Conservation (phyloP, 2,113 vertebrate genomes). For the Poicephalus meyeri region DNA sequence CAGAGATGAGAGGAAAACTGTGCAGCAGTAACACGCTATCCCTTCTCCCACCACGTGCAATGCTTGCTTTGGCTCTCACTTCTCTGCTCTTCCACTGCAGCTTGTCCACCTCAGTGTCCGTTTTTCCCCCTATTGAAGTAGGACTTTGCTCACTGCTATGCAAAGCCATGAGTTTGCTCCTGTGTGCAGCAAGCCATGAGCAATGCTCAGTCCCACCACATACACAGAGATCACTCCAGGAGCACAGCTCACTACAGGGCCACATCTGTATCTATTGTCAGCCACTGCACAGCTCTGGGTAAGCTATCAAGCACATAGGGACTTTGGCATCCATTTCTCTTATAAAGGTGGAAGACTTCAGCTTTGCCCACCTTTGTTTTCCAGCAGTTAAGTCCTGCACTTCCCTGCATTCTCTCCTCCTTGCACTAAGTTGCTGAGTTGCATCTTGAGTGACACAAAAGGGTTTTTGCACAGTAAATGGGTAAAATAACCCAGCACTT, state of each 20-base stretch:
- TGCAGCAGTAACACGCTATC: not conserved
- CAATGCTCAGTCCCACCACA: not conserved
- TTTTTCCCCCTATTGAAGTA: rapidly evolving
- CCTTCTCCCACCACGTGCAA: not conserved
- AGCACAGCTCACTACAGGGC: not conserved
- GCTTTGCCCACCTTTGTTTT: not conserved
- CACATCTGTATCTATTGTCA: not conserved
- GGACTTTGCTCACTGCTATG: not conserved
- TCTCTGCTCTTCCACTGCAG: not conserved
- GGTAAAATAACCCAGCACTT: not conserved
- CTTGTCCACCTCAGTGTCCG: not conserved
- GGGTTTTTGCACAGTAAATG: not conserved
- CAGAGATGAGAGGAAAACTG: not conserved
- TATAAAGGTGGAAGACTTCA: not conserved
- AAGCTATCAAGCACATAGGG: not conserved
- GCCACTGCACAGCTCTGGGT: not conserved
- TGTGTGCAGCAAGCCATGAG: not conserved
- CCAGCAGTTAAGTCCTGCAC: not conserved
- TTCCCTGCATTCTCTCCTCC: not conserved
- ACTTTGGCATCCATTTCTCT: not conserved
- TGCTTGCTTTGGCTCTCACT: not conserved
- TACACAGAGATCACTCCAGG: not conserved
- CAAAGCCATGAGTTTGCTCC: not conserved
- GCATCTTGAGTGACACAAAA: not conserved
- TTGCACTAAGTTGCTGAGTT: not conserved